Conservation (phyloP, 2,797 vertebrate genomes). For the Oryzias sinensis region DNA sequence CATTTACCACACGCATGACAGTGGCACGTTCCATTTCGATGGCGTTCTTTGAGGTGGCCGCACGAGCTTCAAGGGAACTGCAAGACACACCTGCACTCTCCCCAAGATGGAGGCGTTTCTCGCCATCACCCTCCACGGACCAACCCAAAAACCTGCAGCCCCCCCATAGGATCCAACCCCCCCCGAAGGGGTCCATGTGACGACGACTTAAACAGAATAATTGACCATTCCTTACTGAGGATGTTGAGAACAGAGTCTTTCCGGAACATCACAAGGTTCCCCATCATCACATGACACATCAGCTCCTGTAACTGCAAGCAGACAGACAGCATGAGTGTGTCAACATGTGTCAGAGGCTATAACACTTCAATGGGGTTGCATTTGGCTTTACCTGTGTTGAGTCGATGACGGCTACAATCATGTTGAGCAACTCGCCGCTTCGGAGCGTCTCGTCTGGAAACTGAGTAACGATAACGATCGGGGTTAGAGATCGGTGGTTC, state of each 20-base stretch:
- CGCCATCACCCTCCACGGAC: too few species aligned
- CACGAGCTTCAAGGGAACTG: too few species aligned
- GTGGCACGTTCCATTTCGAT: too few species aligned
- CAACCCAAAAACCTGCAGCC: too few species aligned
- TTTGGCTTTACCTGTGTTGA: conserved; percentile 78
- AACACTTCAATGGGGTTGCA: too few species aligned
- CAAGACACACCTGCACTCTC: too few species aligned
- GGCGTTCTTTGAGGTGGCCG: too few species aligned
- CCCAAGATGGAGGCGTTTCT: too few species aligned
- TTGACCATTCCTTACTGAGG: conserved; percentile 81
- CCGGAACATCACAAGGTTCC: conserved; percentile 95
- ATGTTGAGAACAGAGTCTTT: conserved; percentile 97
- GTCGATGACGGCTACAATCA: conserved; percentile 96
- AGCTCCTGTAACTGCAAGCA: conserved; percentile 89
- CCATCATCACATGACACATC: conserved; percentile 98
- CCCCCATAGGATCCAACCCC: too few species aligned
- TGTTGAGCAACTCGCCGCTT: conserved; percentile 94
- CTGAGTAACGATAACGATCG: conserved; percentile 58
- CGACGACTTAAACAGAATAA: background rate
- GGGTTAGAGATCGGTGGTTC: background rate
- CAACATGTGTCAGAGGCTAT: too few species aligned
- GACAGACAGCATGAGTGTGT: background rate
- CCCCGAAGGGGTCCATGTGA: too few species aligned
- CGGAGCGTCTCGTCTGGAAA: conserved; percentile 94
- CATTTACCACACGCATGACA: too few species aligned